phyloP scores from a whole-genome alignment of 2,888 invertebrate species.

The Mimachlamys varia region DNA sequence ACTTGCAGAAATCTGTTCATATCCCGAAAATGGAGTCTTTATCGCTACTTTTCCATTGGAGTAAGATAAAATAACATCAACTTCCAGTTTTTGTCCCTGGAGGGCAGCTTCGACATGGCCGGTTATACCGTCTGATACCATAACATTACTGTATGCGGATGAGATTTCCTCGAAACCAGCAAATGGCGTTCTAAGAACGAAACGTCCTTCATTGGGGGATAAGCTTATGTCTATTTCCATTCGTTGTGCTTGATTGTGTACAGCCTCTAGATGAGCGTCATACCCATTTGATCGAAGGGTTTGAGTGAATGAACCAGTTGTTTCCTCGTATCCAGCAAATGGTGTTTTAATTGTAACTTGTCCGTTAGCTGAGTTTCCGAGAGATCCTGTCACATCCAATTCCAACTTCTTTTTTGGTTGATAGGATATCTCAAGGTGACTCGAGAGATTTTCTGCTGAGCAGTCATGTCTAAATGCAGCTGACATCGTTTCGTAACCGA shows the following conservation, averaged over 20 bases:
- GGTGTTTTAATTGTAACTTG: conserved; percentile 36
- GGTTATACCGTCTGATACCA: conserved; percentile 2
- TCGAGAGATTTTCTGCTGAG: neutral
- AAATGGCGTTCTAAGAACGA: conserved; percentile 37
- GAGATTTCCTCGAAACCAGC: conserved; percentile 41
- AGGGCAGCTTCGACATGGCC: neutral
- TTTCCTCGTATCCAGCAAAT: conserved; percentile 38
- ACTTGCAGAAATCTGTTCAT: conserved; percentile 36
- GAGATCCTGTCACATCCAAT: neutral
- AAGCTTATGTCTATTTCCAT: neutral
- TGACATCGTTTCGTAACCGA: conserved; percentile 19
- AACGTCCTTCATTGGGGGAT: neutral
- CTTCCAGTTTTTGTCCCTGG: conserved; percentile 36
- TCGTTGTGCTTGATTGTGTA: conserved; percentile 29
- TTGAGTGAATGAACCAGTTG: neutral
- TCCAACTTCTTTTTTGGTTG: neutral
- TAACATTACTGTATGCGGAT: neutral
- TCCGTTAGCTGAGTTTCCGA: neutral
- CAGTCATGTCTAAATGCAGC: conserved; percentile 4
- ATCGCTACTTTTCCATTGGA: conserved; percentile 32
- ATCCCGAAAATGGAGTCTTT: conserved; percentile 39
- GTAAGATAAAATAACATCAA: neutral
- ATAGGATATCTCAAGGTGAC: neutral
- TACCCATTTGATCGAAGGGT: neutral
- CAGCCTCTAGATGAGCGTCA: neutral